These are phyloP conservation scores for Geophilus truncorum DNA, from an alignment of 2,888 invertebrate species.

Conservation along the genomic window DNA sequence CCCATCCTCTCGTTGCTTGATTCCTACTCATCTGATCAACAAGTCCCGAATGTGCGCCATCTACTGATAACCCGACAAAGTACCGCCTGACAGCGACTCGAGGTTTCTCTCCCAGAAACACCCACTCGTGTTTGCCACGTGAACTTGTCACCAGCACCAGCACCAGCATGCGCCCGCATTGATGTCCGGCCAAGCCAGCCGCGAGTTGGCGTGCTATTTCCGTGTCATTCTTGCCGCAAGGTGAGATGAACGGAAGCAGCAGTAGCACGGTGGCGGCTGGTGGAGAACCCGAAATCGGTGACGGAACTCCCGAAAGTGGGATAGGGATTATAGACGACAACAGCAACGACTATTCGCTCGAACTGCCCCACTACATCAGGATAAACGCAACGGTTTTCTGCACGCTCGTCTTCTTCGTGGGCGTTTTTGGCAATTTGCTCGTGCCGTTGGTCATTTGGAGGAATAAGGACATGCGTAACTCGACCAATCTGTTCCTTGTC, in stretches of 20 bases:
- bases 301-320: not conserved
- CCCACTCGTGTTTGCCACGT: not conserved
- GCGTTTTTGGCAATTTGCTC: slow-evolving; percentile 87
- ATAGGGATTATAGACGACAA: not conserved
- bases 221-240: too few species aligned
- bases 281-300: not conserved
- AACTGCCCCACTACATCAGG: slow-evolving; percentile 76
- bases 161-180: not conserved
- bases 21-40: too few species aligned
- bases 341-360: slow-evolving; percentile 38
- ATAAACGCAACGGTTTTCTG: slow-evolving; percentile 83
- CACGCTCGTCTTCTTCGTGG: slow-evolving; percentile 79
- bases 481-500: slow-evolving; percentile 90
- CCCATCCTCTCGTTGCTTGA: too few species aligned
- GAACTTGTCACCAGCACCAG: not conserved
- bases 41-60: too few species aligned
- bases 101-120: not conserved
- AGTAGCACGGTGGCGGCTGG: not conserved
- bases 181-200: not conserved
- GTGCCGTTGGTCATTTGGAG: slow-evolving; percentile 87
- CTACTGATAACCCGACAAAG: too few species aligned
- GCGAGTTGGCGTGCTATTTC: too few species aligned
- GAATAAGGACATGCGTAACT: slow-evolving; percentile 89
- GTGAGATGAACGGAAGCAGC: slow-evolving; percentile 30
- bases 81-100: not conserved